Evolutionary conservation across 1,140 invertebrate species (phyloP), one percentile per base, ranked within the genome.

Genomic region (Ceratoteleas bidentatus): DNA sequence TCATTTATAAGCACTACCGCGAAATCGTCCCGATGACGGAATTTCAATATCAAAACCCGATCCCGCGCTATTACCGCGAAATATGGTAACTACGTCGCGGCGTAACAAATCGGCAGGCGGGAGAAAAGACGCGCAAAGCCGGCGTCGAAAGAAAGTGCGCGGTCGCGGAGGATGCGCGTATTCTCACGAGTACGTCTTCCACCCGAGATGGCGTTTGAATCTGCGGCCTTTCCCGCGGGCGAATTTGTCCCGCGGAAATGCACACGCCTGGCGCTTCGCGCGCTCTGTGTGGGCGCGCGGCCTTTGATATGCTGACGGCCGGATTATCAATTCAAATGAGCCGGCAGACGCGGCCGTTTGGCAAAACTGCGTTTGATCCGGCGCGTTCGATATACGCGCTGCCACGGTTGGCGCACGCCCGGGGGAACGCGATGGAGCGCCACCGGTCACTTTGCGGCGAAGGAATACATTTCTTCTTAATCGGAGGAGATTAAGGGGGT

Each of bases 281-380:
- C 69, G 40, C 64, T 75, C 57, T 65, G 54, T 61, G 73, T 53
- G 54, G 77, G 73, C 45, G 76, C 69, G 64, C 49, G 57, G 87
- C 89, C 89, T 91, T 91, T 91, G 90, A 91, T 90, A 90, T 91
- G 87, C 90, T 88, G 86, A 89, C 87, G 70, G 85, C 56, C 82
- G 82, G 87, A 91, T 91, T 91, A 91, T 91, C 89, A 91, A 91
- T 91, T 91, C 90, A 91, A 85, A 91, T 91, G 88, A 90, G 87
- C 65, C 58, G 79, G 86, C 80, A 83, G 85, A 78, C 77, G 69
- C 81, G 81, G 87, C 86, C 87, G 87, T 86, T 90, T 88, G 85
- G 84, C 85, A 87, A 89, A 89, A 89, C 88, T 87, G 78, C 86
- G 88, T 90, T 90, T 90, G 88, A 90, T 90, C 90, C 86, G 86